Evolutionary conservation across 2,797 vertebrate genomes (phyloP), one percentile per base, ranked within the genome.

Genomic region (Scomberomorus guttatus): DNA sequence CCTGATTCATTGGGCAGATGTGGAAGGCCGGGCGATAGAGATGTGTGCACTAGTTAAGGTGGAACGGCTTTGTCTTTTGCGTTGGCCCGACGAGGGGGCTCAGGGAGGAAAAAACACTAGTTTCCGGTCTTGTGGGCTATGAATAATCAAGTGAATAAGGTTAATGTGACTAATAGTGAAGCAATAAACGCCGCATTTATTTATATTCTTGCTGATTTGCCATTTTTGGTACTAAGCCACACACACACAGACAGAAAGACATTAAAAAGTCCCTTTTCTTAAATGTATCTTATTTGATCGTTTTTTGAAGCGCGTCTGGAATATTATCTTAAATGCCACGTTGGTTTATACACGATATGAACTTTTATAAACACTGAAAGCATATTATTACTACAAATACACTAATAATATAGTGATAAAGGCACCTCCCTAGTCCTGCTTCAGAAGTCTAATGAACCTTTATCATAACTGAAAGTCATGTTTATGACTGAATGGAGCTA

Each of bases 1-100:
- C 92, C 80, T 90, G 89, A 92, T 93, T 95, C 94, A 95, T 96
- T 96, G 95, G 96, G 87, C 94, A 92, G 88, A 92, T 91, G 93
- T 89, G 88, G 86, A 84, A 90, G 93, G 92, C 90, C 77, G 91
- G 93, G 61, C 92, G 89, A 89, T 73, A 68, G 92, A 87, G 90
- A 87, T 88, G 91, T 86, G 93, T 80, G 90, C 89, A 13, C 80
- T 27, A 24, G n/a, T 96, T 95, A 96, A 96, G 94, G 95, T 95
- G 92, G 95, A 94, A 65, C 89, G 65, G 83, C 42, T 70, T 54
- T 58, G 72, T 59, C 67, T 64, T 48, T 15, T 4, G 46, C 46
- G 51, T 18, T 62, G 73, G 29, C 63, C 70, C 51, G 3, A 22
- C 5, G 59, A 60, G 61, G 71, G 74, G 63, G 81, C 61, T 72